Evolutionary conservation across 2,113 vertebrate species (phyloP), one percentile per base, ranked within the genome.

Genomic region (Calyptommatus sinebrachiatus): DNA sequence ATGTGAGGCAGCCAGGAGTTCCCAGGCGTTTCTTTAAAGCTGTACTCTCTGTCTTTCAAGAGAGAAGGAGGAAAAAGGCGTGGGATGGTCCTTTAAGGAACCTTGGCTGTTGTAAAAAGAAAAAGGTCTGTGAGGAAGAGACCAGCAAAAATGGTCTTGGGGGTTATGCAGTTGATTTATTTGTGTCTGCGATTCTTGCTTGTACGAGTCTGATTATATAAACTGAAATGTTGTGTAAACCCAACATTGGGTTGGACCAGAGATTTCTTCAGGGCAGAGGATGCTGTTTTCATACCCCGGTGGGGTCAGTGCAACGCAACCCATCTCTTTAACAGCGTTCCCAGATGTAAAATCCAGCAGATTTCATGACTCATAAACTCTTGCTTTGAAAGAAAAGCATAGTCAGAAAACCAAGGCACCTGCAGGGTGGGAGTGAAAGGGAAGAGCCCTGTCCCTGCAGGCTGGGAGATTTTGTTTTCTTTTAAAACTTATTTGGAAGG

Each of bases 11-110:
- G 73, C 77, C 66, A 1, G 50, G 66, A 82, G 84, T 82, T 88
- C 84, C 89, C 90, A 90, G 89, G 90, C 83, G 26, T 82, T 87
- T 81, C 73, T 89, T 92, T 89, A 91, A 92, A 89, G 90, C 86
- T 88, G 80, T 88, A 89, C 85, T 83, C 83, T 81, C 84, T 80
- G 28, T 41, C 35, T 31, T 5, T 61, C 29, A 48, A 63, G 60
- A 71, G 75, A 85, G 48, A 76, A 78, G 48, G 62, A 8, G 46
- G 41, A 4, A 5, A 2, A 1, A 29, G 48, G 5, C 7, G 1
- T 2, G 14, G 3, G 16, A 12, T 24, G 50, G 53, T 57, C 18
- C 53, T 57, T 57, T 57, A 5, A 62, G 71, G 82, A 46, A 69
- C n/a, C 35, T 29, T 10, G 21, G 31, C 61, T 66, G 45, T 4